A percentile compares a stretch with the other conserved stretches of the same genome.
Evolutionary conservation across 2,797 vertebrate species (phyloP).

Genomic region (Enteromius anoplus): DNA sequence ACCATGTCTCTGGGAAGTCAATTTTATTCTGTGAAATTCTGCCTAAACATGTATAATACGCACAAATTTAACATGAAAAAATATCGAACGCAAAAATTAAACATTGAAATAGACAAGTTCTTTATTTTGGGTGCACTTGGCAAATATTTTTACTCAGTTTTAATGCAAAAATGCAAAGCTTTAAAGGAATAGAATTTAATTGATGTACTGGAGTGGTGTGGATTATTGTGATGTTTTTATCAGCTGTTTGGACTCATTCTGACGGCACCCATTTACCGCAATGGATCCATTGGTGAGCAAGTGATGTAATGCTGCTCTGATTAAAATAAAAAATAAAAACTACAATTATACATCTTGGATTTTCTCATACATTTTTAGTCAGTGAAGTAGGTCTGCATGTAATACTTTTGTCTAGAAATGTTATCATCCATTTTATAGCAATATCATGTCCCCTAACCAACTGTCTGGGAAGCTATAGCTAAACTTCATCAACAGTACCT

Average conservation of each 20-base stretch:
- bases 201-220: not conserved
- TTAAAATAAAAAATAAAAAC: not conserved
- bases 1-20: not conserved
- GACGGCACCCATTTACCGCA: not conserved
- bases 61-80: conserved; percentile 4
- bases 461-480: not conserved
- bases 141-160: not conserved
- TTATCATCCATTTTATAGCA: not conserved
- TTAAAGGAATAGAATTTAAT: not conserved
- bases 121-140: not conserved
- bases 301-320: not conserved
- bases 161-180: not conserved
- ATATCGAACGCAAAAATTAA: not conserved
- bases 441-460: not conserved
- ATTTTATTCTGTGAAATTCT: conserved; percentile 24
- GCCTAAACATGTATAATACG: conserved; percentile 13
- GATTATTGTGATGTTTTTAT: not conserved
- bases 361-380: not conserved
- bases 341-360: not conserved
- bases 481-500: not conserved
- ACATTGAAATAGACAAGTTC: not conserved
- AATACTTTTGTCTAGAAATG: not conserved
- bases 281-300: not conserved
- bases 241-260: not conserved
- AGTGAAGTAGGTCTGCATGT: not conserved